Evolutionary conservation across 2,113 vertebrate species (phyloP).

Genomic region (Oenanthe melanoleuca): DNA sequence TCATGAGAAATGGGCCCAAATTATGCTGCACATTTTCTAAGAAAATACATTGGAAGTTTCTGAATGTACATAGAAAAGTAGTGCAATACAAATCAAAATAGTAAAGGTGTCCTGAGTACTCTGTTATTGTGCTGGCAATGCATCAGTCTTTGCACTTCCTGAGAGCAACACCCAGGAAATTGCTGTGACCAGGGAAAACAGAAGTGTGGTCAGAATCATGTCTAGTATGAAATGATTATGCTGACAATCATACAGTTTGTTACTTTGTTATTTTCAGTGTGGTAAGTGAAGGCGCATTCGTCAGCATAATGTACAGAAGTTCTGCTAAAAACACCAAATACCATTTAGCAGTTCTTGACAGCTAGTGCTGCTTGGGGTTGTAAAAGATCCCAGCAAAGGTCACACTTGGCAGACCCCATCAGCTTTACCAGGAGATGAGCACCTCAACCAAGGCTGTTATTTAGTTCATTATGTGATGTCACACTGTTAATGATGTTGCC

Average conservation of each 20-base stretch:
- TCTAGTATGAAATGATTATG: neutral
- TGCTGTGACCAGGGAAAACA: neutral
- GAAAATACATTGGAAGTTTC: neutral
- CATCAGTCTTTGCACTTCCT: neutral
- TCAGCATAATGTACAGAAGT: neutral
- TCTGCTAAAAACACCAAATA: neutral
- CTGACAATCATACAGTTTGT: neutral
- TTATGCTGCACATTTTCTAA: neutral
- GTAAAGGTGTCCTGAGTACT: neutral
- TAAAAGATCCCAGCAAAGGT: neutral
- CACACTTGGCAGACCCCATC: neutral
- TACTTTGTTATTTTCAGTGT: neutral
- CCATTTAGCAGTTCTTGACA: neutral
- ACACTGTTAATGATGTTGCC: neutral
- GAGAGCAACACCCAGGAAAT: neutral
- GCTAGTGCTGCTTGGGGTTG: neutral
- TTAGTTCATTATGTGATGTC: neutral
- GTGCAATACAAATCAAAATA: neutral
- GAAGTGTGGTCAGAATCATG: neutral
- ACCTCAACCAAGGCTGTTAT: neutral
- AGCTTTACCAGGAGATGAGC: neutral
- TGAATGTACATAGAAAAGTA: neutral
- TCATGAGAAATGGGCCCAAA: neutral
- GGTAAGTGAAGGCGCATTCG: neutral
- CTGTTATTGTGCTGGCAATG: neutral